Evolutionary conservation across 1,140 invertebrate genomes (phyloP).

Genomic region (Rhynchophorus ferrugineus): DNA sequence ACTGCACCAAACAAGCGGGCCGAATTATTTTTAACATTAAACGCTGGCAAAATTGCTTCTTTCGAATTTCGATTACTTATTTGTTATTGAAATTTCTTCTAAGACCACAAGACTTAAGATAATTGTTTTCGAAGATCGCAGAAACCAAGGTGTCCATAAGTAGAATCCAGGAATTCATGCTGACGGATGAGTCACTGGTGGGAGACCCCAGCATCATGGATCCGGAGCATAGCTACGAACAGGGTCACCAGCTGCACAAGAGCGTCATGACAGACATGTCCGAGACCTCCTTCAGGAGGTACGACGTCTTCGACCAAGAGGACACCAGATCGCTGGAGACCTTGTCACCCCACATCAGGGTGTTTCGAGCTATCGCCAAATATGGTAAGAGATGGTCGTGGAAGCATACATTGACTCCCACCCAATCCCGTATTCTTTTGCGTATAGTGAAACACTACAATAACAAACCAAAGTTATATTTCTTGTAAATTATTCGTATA

Average conservation of each 20-base stretch:
- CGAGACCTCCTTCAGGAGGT: background rate
- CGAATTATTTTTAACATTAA: no score
- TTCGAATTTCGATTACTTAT: no score
- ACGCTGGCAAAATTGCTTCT: no score
- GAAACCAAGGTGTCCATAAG: constrained; percentile 51
- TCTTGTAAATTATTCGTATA: no score
- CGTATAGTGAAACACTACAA: no score
- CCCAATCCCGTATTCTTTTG: background rate
- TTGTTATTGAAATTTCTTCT: no score
- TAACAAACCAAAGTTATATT: no score
- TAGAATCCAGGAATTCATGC: constrained; percentile 58
- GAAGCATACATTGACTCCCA: background rate
- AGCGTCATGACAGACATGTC: background rate
- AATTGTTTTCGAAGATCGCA: no score
- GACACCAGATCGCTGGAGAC: no score
- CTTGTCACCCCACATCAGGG: constrained; percentile 12
- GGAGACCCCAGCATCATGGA: constrained; percentile 27
- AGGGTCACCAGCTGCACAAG: background rate
- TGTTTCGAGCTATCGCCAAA: constrained; percentile 14
- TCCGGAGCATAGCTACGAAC: constrained; percentile 1
- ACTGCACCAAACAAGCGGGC: no score
- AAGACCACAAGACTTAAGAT: no score
- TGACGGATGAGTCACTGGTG: constrained; percentile 52
- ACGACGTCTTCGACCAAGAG: constrained; percentile 2
- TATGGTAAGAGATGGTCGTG: constrained; percentile 13